Percentiles rank a stretch among this genome's conserved stretches.
These are phyloP conservation scores for Albula goreensis DNA, from an alignment of 2,113 vertebrate genomes.

Conservation along the genomic window DNA sequence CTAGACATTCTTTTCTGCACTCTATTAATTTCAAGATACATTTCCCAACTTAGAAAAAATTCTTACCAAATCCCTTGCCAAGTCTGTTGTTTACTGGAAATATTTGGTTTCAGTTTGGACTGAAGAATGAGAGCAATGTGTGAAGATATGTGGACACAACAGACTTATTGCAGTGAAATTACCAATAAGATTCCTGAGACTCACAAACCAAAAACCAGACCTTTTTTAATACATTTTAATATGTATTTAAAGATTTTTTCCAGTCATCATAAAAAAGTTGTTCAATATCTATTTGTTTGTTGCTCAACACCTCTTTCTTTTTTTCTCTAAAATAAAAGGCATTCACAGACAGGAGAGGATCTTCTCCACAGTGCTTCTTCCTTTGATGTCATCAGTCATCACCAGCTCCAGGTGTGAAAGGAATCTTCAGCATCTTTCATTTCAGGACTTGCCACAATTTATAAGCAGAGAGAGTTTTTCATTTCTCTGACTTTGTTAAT, in stretches of 20 bases:
- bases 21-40: not conserved
- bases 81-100: not conserved
- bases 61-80: not conserved
- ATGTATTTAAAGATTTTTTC: not conserved
- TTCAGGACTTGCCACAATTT: not conserved
- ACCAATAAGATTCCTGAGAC: not conserved
- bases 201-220: not conserved
- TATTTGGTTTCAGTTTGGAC: not conserved
- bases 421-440: not conserved
- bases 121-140: not conserved
- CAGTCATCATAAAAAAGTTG: not conserved
- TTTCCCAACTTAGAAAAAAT: not conserved
- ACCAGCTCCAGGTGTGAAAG: not conserved
- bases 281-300: not conserved
- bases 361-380: not conserved
- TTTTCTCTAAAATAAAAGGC: not conserved
- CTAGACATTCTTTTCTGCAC: not conserved
- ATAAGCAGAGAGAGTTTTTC: conserved; percentile 8
- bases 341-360: not conserved
- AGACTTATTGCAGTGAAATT: not conserved
- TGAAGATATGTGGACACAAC: not conserved
- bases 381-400: not conserved
- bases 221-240: not conserved
- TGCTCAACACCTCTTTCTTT: not conserved
- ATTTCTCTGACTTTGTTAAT: conserved; percentile 6